Evolutionary conservation across 64 coral and sea anemone species (phyloP), one percentile per base, ranked within the genome.

Genomic region (Astreopora myriophthalma): DNA sequence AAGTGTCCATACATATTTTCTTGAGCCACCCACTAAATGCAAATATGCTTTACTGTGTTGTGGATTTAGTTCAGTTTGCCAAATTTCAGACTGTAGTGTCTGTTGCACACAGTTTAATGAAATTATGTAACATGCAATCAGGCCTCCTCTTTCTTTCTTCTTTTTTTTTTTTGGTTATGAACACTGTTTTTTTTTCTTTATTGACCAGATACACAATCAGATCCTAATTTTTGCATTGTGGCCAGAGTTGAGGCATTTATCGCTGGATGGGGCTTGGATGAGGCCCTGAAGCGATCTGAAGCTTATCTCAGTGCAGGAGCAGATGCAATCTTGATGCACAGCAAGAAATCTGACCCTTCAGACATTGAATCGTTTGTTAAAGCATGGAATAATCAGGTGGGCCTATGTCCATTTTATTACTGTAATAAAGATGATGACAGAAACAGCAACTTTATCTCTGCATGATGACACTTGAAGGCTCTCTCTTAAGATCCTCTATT

Each of bases 351-450:
- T 48, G 96, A 98, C 28, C 96, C 96, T 20, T 98, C 96, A 44
- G 96, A 98, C 28, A 98, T 98, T 90, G 96, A 98, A 78, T 90
- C 96, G 34, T 98, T 98, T 65, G 93, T 98, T 80, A 98, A 95
- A 34, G 96, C 96, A 60, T 98, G 96, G 96, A 98, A 98, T 38
- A 98, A 98, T 69, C 96, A 98, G 94, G 96, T 98, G n/a, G n/a
- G n/a, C n/a, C n/a, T n/a, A n/a, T n/a, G n/a, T n/a, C n/a, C n/a
- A n/a, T n/a, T n/a, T n/a, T n/a, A 11, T 22, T 57, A 5, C 25
- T 49, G 40, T 26, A 69, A 69, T 26, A 16, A 26, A 6, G 66
- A 69, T 69, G n/a, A 24, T 69, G n/a, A 69, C 17, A 32, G 7
- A 5, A 69, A 7, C 17, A 32, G 30, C 30, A 24, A 69, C n/a